Evolutionary conservation across 2,797 vertebrate genomes (phyloP).

Genomic region (Sorex maritimensis): DNA sequence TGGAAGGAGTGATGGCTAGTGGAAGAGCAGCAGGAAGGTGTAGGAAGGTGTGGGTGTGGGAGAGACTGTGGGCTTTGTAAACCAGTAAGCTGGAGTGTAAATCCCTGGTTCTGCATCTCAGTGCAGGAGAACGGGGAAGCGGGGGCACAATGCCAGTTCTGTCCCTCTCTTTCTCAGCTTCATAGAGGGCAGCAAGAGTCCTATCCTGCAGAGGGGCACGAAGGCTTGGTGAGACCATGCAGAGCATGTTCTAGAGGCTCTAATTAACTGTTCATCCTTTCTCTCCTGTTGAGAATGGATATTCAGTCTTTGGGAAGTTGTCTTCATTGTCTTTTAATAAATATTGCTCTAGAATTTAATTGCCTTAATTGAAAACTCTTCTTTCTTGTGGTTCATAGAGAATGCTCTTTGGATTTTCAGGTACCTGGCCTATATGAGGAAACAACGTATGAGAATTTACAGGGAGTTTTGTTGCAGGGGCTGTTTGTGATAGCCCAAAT

Average conservation of each 20-base stretch:
- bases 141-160: background rate
- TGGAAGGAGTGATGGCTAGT: background rate
- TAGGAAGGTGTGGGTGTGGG: background rate
- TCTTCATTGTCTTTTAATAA: constrained; percentile 53
- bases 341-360: background rate
- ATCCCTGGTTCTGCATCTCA: background rate
- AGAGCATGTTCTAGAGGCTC: background rate
- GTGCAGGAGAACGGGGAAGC: background rate
- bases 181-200: background rate
- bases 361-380: constrained; percentile 29
- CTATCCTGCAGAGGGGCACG: background rate
- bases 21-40: background rate
- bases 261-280: background rate
- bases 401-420: background rate
- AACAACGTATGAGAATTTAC: background rate
- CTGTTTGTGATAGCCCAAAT: background rate
- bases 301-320: background rate
- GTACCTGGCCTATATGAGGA: background rate
- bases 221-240: background rate
- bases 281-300: no score
- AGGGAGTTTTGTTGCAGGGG: background rate
- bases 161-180: background rate
- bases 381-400: background rate
- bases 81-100: background rate
- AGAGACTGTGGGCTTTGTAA: background rate